Evolutionary conservation across 2,888 invertebrate species (phyloP), one percentile per base, ranked within the genome.

Genomic region (Sinhomidia bicolor): DNA sequence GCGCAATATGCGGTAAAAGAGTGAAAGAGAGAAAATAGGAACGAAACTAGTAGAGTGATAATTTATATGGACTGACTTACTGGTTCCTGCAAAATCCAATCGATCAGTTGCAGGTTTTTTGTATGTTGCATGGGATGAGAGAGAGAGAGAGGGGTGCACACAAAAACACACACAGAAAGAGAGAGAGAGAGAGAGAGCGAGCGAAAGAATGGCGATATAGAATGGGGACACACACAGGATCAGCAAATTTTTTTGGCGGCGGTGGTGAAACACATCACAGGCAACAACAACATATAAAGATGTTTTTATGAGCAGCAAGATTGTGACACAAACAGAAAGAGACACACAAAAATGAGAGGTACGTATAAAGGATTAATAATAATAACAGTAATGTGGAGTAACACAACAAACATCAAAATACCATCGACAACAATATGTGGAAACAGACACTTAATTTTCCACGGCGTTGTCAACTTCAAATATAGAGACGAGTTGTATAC

Each of bases 31-130:
- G 80, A 44, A 74, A 82, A 79, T 78, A 47, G 68, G 78, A 84
- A 10, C n/a, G 62, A 87, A 87, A 89, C 47, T 89, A 84, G 47
- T 26, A 74, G 74, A 74, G 82, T 85, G 76, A 84, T 90, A 80
- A 81, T 87, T 90, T 88, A 85, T 74, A 89, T 36, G 81, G 89
- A 89, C 89, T 91, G 90, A 92, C 92, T 92, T 92, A 92, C 92
- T 92, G 91, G 91, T 90, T 92, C 92, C 92, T 92, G 91, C 91
- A 92, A 90, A 85, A 82, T 89, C 89, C 89, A 85, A 89, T 85
- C 89, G 89, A 89, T 89, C 89, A 89, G 89, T 85, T 89, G 89
- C 89, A 89, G 89, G 89, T 81, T 86, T 87, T 88, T 82, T 54
- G 88, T 57, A 26, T 74, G 62, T 80, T 60, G 89, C 81, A 85